Evolutionary conservation across 2,113 vertebrate species (phyloP), one percentile per base, ranked within the genome.

Genomic region (Eclectus roratus): DNA sequence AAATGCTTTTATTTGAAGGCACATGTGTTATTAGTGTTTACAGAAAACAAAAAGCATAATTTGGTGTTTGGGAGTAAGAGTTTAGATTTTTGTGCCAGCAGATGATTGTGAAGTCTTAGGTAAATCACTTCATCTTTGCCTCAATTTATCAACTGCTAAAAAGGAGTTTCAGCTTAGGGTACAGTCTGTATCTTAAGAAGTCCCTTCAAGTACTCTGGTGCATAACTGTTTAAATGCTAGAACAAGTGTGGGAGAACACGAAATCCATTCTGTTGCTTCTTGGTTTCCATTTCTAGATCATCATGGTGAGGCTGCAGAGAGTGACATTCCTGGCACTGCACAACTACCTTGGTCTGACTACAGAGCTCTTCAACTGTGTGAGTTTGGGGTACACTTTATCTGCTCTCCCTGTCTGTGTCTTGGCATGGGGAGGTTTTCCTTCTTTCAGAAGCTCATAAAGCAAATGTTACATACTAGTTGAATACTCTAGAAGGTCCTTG

Each of bases 271-370:
- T 55, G 0, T 21, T 58, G 65, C 31, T 73, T 16, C 39, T 61
- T 50, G 18, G 3, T 80, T 82, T 41, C 61, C 41, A 1, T 58
- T 68, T 55, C 70, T 83, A 99, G 99, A 99, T 99, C 88, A 99
- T 99, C 97, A 99, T 99, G 99, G 99, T 99, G 49, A 98, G 99
- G 80, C 98, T 99, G 44, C 99, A 99, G 97, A 98, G 99, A 91
- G 99, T 99, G 85, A 99, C 99, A 0, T 99, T 99, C 88, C 97
- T 99, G 5, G 99, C 99, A 37, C 92, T 99, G 83, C 98, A 99
- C 97, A 99, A 99, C 98, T 99, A 99, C 97, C 98, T 99, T 13
- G 99, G 99, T 29, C 98, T 99, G 93, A 99, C 99, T 23, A 99
- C 98, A 0, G 99, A 99, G 96, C 99, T 99, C 91, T 99, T 99